These are phyloP conservation scores for Apostichopus leukothele DNA, from an alignment of 53 echinoderm and acorn worm species.

Conservation along the genomic window DNA sequence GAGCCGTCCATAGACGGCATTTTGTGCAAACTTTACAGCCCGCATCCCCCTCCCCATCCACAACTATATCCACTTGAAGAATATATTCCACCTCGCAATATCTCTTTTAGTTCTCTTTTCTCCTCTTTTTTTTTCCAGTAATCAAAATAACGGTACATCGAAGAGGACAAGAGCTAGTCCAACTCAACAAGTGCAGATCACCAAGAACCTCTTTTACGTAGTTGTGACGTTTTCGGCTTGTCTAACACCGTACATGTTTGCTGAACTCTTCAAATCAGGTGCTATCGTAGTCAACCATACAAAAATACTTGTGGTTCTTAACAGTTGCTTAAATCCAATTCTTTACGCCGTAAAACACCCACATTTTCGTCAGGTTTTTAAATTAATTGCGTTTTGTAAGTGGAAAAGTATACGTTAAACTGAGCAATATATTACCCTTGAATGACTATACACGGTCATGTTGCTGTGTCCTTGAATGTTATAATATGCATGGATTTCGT, in stretches of 20 bases:
- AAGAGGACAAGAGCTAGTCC: background rate
- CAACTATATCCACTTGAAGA: too few relatives aligned
- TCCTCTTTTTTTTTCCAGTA: background rate
- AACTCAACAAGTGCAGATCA: constrained; percentile 15
- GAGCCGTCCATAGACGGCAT: too few relatives aligned
- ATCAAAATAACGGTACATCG: too few relatives aligned
- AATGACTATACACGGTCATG: background rate
- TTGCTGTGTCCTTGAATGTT: too few relatives aligned
- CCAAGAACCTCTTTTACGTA: constrained; percentile 36
- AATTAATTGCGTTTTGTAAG: background rate
- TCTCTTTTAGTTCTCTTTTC: background rate
- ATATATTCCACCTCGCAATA: too few relatives aligned
- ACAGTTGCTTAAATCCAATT: constrained; percentile 39
- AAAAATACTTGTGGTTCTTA: constrained; percentile 27
- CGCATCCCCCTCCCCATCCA: too few relatives aligned
- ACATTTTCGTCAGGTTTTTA: constrained; percentile 28
- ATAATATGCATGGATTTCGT: too few relatives aligned
- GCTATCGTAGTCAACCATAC: constrained; percentile 29
- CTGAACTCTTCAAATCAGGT: background rate
- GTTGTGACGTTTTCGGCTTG: constrained; percentile 15
- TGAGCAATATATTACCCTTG: background rate
- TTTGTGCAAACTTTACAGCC: too few relatives aligned
- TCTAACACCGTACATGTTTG: constrained; percentile 38
- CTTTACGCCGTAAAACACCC: constrained; percentile 29
- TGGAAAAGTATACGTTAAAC: constrained; percentile 12